These are phyloP conservation scores for Acleris sparsana DNA, from an alignment of 2,888 invertebrate species.

Conservation along the genomic window DNA sequence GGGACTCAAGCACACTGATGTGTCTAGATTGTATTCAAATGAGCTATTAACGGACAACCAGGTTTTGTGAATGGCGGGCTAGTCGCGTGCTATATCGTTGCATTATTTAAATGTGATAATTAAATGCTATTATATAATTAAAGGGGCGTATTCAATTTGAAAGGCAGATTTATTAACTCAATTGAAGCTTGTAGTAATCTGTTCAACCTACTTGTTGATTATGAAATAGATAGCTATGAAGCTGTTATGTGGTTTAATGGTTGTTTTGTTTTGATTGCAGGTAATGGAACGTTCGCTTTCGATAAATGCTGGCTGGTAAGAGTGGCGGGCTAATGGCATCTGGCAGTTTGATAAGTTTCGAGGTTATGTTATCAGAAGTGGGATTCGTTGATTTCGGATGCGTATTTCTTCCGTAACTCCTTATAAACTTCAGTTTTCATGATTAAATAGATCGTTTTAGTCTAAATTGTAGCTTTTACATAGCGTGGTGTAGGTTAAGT, in stretches of 20 bases:
- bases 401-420: too few relatives aligned
- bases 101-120: conserved; percentile 73
- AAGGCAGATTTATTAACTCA: conserved; percentile 49
- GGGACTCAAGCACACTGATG: conserved; percentile 29
- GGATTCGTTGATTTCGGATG: background rate
- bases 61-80: conserved; percentile 66
- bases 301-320: conserved; percentile 25
- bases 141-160: conserved; percentile 59
- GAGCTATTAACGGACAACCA: conserved; percentile 60
- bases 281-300: conserved; percentile 33
- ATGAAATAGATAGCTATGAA: conserved; percentile 33
- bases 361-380: conserved; percentile 14
- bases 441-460: too few relatives aligned
- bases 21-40: conserved; percentile 72
- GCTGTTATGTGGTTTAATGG: conserved; percentile 31
- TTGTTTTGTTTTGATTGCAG: conserved; percentile 36
- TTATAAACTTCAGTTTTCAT: too few relatives aligned
- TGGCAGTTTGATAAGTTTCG: conserved; percentile 25
- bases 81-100: conserved; percentile 69
- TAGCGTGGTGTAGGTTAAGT: too few relatives aligned
- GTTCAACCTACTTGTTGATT: conserved; percentile 36
- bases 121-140: conserved; percentile 64
- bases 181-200: conserved; percentile 37
- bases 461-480: too few relatives aligned
- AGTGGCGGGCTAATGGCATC: conserved; percentile 15